Conservation (phyloP, 2,888 invertebrate species). For the Molanna angustata region DNA sequence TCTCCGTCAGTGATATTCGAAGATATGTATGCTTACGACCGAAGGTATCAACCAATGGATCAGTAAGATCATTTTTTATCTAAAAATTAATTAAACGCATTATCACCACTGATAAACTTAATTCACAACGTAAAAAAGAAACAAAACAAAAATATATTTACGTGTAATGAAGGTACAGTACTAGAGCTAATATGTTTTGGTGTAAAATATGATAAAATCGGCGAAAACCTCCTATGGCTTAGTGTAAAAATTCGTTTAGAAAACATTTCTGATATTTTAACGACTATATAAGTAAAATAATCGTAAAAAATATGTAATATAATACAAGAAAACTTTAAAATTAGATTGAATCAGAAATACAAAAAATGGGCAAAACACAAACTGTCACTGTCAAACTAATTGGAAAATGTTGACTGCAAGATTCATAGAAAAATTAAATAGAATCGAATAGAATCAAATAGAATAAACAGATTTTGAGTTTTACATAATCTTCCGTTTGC, state of each 20-base stretch:
- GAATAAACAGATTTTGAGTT: too few species aligned
- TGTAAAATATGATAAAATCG: slow-evolving; percentile 1
- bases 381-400: too few species aligned
- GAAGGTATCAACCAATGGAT: slow-evolving; percentile 62
- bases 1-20: slow-evolving; percentile 92
- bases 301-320: background rate
- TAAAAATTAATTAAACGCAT: slow-evolving; percentile 9
- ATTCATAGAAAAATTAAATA: too few species aligned
- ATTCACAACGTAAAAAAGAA: too few species aligned
- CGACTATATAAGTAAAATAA: background rate
- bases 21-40: slow-evolving; percentile 90
- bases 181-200: slow-evolving; percentile 2
- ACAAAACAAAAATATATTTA: slow-evolving; percentile 1
- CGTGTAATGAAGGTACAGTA: slow-evolving; percentile 12
- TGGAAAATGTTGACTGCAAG: too few species aligned
- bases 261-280: slow-evolving; percentile 10
- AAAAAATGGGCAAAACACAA: too few species aligned
- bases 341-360: too few species aligned
- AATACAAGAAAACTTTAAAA: too few species aligned
- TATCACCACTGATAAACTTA: background rate
- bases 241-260: slow-evolving; percentile 9
- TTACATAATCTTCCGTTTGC: too few species aligned
- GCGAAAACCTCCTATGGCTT: slow-evolving; percentile 1
- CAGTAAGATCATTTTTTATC: slow-evolving; percentile 16
- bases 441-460: too few species aligned